These are phyloP conservation scores for Cyclargus thomasi DNA, from an alignment of 1,140 invertebrate species.

Conservation along the genomic window DNA sequence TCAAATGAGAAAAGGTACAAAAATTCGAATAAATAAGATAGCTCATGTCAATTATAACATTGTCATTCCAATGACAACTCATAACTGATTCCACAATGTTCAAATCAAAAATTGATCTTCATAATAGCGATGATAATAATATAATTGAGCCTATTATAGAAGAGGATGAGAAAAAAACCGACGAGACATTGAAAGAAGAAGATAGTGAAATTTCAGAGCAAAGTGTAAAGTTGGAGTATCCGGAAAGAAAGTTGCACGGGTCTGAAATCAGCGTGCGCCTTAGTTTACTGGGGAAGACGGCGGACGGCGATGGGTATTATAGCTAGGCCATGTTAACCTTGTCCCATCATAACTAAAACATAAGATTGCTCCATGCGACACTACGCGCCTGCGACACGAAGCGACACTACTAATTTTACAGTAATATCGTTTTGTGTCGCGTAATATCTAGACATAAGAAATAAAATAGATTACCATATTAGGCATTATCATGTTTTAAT, in stretches of 20 bases:
- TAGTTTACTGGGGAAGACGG: slow-evolving; percentile 58
- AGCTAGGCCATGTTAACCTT: not conserved
- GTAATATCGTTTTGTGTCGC: too few relatives aligned
- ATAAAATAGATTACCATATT: too few relatives aligned
- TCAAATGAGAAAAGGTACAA: not conserved
- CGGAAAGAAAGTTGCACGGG: slow-evolving; percentile 36
- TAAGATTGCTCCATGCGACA: too few relatives aligned
- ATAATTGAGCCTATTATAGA: slow-evolving; percentile 2
- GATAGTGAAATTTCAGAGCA: slow-evolving; percentile 12
- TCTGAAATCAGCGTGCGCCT: slow-evolving; percentile 56
- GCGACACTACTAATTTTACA: too few relatives aligned
- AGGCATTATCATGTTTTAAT: too few relatives aligned
- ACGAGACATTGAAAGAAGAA: slow-evolving; percentile 1
- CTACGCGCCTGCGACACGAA: too few relatives aligned
- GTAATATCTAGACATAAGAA: too few relatives aligned
- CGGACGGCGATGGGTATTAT: slow-evolving; percentile 57
- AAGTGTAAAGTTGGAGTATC: slow-evolving; percentile 19
- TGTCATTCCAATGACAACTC: not conserved
- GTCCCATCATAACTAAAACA: too few relatives aligned
- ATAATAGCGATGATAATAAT: slow-evolving; percentile 22
- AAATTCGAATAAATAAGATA: not conserved
- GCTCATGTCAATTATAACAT: not conserved
- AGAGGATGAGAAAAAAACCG: slow-evolving; percentile 15
- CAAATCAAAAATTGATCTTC: slow-evolving; percentile 47
- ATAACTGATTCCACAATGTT: slow-evolving; percentile 37